Percentiles rank a stretch among this genome's conserved stretches.
These are phyloP conservation scores for Dicerorhinus sumatrensis DNA, from an alignment of 2,113 vertebrate genomes.

Conservation along the genomic window DNA sequence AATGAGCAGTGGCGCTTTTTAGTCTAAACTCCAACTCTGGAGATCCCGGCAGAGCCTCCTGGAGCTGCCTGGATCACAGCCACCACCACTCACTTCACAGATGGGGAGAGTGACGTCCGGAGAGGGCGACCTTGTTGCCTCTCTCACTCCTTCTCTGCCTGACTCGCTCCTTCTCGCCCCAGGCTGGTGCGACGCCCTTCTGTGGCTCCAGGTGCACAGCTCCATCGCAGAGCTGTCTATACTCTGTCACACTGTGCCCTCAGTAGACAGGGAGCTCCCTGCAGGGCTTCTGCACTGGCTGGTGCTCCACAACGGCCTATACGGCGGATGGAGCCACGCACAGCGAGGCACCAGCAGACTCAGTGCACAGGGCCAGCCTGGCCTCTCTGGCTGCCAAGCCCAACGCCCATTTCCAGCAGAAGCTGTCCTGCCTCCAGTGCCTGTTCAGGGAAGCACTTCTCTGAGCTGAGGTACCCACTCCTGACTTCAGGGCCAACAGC, in stretches of 20 bases:
- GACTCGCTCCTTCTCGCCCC: not conserved
- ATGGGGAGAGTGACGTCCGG: accelerated
- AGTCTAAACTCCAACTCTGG: too few species aligned
- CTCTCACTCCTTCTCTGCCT: not conserved
- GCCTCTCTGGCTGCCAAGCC: not conserved
- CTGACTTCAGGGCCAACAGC: not conserved
- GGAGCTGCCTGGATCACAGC: not conserved
- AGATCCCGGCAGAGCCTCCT: not conserved
- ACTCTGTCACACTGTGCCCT: not conserved
- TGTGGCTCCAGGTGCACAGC: not conserved
- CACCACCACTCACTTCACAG: not conserved
- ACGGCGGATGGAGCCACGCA: not conserved
- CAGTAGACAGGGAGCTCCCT: not conserved
- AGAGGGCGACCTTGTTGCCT: not conserved
- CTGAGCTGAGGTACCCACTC: not conserved
- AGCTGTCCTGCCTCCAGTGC: not conserved
- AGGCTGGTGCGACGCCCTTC: not conserved
- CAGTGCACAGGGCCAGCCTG: not conserved
- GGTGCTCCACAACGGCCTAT: not conserved
- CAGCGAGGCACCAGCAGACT: not conserved
- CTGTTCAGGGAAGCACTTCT: not conserved
- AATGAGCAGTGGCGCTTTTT: not conserved
- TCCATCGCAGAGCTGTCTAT: not conserved
- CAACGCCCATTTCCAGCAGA: not conserved
- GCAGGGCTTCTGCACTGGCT: not conserved